phyloP scores from a whole-genome alignment of 2,888 invertebrate species.

The Prosopocoilus inquinatus region DNA sequence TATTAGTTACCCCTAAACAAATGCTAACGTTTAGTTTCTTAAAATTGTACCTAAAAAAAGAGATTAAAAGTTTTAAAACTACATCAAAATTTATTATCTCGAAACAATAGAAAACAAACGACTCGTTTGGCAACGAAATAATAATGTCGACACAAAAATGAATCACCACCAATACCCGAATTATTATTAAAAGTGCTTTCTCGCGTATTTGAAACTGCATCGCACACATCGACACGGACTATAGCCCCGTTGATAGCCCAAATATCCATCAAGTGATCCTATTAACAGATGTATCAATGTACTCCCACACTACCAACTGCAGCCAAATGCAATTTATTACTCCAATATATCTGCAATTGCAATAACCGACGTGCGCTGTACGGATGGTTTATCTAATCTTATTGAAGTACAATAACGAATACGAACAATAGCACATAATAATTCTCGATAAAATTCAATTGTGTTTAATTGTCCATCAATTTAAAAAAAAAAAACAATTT shows the following conservation, averaged over 20 bases:
- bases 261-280: conserved; percentile 17
- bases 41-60: too few species aligned
- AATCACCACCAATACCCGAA: neutral
- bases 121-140: too few species aligned
- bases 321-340: conserved; percentile 13
- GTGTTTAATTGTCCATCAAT: neutral
- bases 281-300: conserved; percentile 16
- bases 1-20: too few species aligned
- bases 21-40: too few species aligned
- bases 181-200: neutral
- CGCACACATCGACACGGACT: neutral
- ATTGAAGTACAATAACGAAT: conserved; percentile 6
- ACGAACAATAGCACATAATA: neutral
- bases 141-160: too few species aligned
- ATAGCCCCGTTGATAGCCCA: conserved; percentile 9
- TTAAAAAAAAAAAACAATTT: too few species aligned
- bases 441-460: conserved; percentile 1
- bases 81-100: too few species aligned
- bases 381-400: conserved; percentile 15
- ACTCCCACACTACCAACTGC: conserved; percentile 6
- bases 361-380: conserved; percentile 11
- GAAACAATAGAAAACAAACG: too few species aligned
- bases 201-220: neutral
- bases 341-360: conserved; percentile 11
- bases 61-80: too few species aligned